Evolutionary conservation across 1,140 invertebrate genomes (phyloP), one percentile per base, ranked within the genome.

Genomic region (Arion vulgaris): DNA sequence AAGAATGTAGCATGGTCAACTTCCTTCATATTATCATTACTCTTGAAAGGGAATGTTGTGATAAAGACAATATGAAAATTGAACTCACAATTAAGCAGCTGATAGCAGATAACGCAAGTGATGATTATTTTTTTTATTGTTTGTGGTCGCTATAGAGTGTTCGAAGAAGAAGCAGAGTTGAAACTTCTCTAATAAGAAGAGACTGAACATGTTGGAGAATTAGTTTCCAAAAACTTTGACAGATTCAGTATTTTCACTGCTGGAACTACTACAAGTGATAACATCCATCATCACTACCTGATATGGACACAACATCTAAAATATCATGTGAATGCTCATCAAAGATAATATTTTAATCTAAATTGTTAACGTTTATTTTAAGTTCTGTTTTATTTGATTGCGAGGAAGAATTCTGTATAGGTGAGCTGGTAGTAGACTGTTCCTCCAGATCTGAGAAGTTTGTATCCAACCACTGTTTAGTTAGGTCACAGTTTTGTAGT

Each of bases 281-380:
- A 71, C 39, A 71, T 80, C 78, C n/a, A n/a, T 81, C 80, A 74
- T 81, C 80, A n/a, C 51, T 71, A 81, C 80, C 74, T 41, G 51
- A 19, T 41, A 79, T 41, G 2, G 78, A 80, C 17, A 80, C 62
- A 69, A 80, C 78, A 51, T 81, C 51, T n/a, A 4, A 2, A 28
- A n/a, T 17, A 19, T 49, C 41, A n/a, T 71, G 19, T 28, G 19
- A 36, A 32, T 11, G 36, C 5, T 26, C n/a, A 15, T 7, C 32
- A n/a, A 15, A 34, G 0, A 23, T 19, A 7, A 28, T 32, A 79
- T 68, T 39, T n/a, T 36, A 23, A 32, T 80, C 28, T 28, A 2
- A 51, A 38, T 1, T 36, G 34, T 15, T 80, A 34, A 28, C 45
- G 4, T 39, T 19, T 17, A 32, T 17, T 34, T 26, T 4, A 19